Conservation (phyloP, 1,140 invertebrate genomes). For the Camponotus pennsylvanicus region DNA sequence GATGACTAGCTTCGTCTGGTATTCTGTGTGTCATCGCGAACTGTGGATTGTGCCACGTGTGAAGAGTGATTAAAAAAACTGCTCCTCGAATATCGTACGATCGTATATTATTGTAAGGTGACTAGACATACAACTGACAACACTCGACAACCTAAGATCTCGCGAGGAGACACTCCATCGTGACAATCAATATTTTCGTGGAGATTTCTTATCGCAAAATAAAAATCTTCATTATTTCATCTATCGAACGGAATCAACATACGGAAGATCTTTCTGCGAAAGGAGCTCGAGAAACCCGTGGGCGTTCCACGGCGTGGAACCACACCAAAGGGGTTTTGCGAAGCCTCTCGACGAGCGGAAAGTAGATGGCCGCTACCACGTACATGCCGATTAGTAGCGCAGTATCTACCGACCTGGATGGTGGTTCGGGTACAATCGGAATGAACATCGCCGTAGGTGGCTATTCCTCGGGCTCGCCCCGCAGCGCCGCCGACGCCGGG, state of each 20-base stretch:
- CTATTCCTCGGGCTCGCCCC: slow-evolving; percentile 92
- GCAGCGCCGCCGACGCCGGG: slow-evolving; percentile 92
- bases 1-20: slow-evolving; percentile 61
- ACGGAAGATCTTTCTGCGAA: not conserved
- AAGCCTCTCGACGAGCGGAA: slow-evolving; percentile 75
- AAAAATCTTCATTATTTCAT: not conserved
- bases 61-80: slow-evolving; percentile 53
- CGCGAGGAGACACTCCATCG: not conserved
- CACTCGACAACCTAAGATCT: not conserved
- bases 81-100: slow-evolving; percentile 30
- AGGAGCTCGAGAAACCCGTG: not conserved
- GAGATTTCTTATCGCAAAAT: not conserved
- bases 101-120: slow-evolving; percentile 7
- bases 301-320: not conserved
- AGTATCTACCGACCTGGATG: slow-evolving; percentile 91
- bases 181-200: not conserved
- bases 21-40: slow-evolving; percentile 63
- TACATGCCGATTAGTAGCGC: slow-evolving; percentile 93
- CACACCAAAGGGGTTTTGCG: slow-evolving; percentile 44
- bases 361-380: slow-evolving; percentile 93
- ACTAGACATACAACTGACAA: not conserved
- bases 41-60: slow-evolving; percentile 71
- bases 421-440: slow-evolving; percentile 91
- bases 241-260: not conserved
- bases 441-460: slow-evolving; percentile 89